Percentiles rank a stretch among this genome's conserved stretches.
These are phyloP conservation scores for Sakesphorus luctuosus DNA, from an alignment of 2,113 vertebrate genomes.

Conservation along the genomic window DNA sequence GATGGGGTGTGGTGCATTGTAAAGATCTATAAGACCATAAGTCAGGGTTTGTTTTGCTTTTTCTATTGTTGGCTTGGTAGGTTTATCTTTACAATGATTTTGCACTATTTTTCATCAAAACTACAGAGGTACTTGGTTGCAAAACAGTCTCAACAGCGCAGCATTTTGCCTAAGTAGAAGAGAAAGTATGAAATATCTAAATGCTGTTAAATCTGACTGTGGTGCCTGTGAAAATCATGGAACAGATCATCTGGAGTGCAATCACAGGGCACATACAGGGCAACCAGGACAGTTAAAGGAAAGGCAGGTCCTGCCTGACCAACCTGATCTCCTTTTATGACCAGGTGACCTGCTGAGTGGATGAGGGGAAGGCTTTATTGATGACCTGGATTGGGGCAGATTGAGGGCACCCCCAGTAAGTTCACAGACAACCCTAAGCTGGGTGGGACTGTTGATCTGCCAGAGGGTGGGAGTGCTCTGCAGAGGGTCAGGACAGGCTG, in stretches of 20 bases:
- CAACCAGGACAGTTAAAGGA: neutral
- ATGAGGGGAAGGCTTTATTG: neutral
- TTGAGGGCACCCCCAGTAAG: neutral
- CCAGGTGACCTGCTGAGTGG: neutral
- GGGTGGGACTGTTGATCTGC: neutral
- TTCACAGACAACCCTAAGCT: rapidly evolving
- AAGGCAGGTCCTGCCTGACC: neutral
- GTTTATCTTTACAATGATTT: neutral
- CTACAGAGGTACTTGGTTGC: neutral
- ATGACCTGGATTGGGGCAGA: neutral
- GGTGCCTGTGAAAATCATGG: neutral
- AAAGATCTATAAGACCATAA: neutral
- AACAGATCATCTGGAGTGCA: neutral
- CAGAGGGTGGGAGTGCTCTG: neutral
- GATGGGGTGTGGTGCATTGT: neutral
- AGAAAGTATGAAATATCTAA: neutral
- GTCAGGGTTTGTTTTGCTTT: neutral
- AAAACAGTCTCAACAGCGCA: neutral
- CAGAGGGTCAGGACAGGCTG: neutral
- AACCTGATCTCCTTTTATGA: neutral
- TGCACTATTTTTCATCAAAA: neutral
- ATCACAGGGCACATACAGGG: neutral
- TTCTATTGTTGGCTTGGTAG: neutral
- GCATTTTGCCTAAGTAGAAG: neutral
- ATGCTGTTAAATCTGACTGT: neutral